Conservation (phyloP, 2,113 vertebrate species). For the Progne subis region DNA sequence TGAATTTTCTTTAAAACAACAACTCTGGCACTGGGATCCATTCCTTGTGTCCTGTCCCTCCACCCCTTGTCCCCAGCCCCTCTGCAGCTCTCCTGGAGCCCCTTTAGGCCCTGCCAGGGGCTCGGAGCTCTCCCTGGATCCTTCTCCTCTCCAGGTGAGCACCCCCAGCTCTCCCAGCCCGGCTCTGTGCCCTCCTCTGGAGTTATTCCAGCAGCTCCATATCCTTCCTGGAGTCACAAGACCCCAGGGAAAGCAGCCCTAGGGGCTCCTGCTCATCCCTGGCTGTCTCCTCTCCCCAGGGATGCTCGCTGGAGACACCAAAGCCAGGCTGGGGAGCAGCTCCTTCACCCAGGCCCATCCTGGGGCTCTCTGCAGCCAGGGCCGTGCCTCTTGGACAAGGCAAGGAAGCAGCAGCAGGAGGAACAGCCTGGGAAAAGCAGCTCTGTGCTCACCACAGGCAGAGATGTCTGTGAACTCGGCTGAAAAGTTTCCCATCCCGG, state of each 20-base stretch:
- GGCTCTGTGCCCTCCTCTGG: not conserved
- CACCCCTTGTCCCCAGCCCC: not conserved
- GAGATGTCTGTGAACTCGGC: accelerated
- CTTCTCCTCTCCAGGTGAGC: not conserved
- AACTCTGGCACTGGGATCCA: too few species aligned
- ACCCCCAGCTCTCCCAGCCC: not conserved
- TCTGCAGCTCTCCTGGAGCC: not conserved
- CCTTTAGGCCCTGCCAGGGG: not conserved
- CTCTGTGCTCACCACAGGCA: not conserved
- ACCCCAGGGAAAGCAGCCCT: accelerated
- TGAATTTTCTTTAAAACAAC: too few species aligned
- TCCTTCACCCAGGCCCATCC: not conserved
- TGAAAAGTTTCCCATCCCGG: not conserved
- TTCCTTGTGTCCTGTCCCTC: not conserved
- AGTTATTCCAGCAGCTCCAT: not conserved
- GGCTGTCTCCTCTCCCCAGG: not conserved
- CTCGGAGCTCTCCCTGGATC: not conserved
- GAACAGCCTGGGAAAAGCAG: not conserved
- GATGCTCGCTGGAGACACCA: too few species aligned
- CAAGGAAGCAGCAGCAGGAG: not conserved
- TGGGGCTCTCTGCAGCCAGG: accelerated
- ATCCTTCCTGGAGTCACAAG: not conserved
- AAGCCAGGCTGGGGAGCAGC: not conserved
- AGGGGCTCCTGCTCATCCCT: not conserved
- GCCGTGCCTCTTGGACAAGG: accelerated